Percentiles rank a stretch among this genome's conserved stretches.
phyloP scores from a whole-genome alignment of 1,140 invertebrate genomes.

The Heterodera schachtii region DNA sequence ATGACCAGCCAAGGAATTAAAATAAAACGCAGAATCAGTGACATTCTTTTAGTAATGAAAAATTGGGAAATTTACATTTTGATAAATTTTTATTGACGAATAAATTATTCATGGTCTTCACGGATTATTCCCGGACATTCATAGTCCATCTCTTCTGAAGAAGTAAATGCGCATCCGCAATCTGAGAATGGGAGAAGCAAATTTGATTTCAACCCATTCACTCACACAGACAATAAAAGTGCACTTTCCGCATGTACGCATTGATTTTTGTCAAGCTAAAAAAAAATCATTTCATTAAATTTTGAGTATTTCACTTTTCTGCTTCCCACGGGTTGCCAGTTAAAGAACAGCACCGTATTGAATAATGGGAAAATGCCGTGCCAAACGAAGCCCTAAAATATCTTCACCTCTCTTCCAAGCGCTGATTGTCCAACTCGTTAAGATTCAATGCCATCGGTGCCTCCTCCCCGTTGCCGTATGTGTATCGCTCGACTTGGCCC shows the following conservation, averaged over 20 bases:
- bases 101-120: constrained; percentile 47
- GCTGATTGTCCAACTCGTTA: constrained; percentile 40
- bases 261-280: constrained; percentile 41
- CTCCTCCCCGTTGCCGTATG: constrained; percentile 45
- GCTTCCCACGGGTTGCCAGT: too few relatives aligned
- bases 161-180: constrained; percentile 46
- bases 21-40: neutral
- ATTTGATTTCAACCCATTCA: neutral
- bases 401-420: constrained; percentile 25
- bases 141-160: constrained; percentile 40
- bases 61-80: too few relatives aligned
- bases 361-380: too few relatives aligned
- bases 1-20: constrained; percentile 14
- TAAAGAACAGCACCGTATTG: too few relatives aligned
- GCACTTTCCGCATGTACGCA: constrained; percentile 40
- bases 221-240: constrained; percentile 52
- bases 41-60: too few relatives aligned
- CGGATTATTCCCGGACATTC: constrained; percentile 46
- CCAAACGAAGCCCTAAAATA: too few relatives aligned
- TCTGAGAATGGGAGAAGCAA: neutral
- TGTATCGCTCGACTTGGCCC: neutral
- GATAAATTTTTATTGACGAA: neutral
- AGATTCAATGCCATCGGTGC: constrained; percentile 37
- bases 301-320: too few relatives aligned
- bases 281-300: too few relatives aligned